These are phyloP conservation scores for Melolontha melolontha DNA, from an alignment of 2,888 invertebrate genomes.

Conservation along the genomic window DNA sequence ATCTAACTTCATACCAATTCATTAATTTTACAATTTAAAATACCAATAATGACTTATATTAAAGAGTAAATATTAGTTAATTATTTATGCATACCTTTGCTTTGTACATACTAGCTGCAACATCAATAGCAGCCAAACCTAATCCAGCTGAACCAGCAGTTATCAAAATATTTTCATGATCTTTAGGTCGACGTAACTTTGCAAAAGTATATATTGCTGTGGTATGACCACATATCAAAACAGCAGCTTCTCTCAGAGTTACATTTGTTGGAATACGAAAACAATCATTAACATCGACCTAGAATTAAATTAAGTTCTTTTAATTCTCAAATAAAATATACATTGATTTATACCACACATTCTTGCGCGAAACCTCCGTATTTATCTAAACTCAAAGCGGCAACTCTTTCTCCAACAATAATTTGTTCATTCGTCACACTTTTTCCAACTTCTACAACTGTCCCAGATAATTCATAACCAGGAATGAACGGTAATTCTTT, in stretches of 20 bases:
- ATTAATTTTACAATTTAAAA: too few species aligned
- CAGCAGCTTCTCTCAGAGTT: constrained; percentile 69
- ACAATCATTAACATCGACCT: constrained; percentile 68
- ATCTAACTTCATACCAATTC: too few species aligned
- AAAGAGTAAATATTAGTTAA: neutral
- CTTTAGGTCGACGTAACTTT: constrained; percentile 65
- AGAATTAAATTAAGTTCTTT: constrained; percentile 44
- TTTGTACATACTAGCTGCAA: constrained; percentile 76
- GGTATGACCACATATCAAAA: constrained; percentile 72
- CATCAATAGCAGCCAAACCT: constrained; percentile 75
- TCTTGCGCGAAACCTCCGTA: constrained; percentile 74
- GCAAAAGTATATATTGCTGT: constrained; percentile 75
- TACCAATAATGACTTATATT: too few species aligned
- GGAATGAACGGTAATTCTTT: constrained; percentile 71
- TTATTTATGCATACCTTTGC: constrained; percentile 68
- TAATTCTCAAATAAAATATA: constrained; percentile 13
- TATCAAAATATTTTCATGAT: constrained; percentile 72
- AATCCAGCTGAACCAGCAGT: constrained; percentile 75
- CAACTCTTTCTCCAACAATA: constrained; percentile 70
- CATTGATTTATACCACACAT: constrained; percentile 64
- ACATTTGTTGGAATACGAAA: constrained; percentile 71
- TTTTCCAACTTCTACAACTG: constrained; percentile 70
- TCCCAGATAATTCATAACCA: constrained; percentile 75
- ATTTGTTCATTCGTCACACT: constrained; percentile 64
- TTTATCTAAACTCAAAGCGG: constrained; percentile 69